A percentile compares a stretch with the other conserved stretches of the same genome.
These are phyloP conservation scores for Dinomys branickii DNA, from an alignment of 2,113 vertebrate species.

Conservation along the genomic window DNA sequence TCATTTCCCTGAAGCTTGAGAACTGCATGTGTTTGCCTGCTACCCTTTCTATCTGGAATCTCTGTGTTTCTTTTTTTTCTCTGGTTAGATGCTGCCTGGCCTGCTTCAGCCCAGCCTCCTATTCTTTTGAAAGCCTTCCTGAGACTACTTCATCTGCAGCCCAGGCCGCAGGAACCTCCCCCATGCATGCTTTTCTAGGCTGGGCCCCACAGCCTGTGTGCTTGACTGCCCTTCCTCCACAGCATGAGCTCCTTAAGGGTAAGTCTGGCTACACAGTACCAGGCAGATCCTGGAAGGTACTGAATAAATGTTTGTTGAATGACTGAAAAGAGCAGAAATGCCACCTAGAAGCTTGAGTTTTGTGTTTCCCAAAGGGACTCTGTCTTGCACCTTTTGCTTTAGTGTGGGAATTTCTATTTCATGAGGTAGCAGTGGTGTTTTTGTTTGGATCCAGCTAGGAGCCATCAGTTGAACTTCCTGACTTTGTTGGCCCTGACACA, in stretches of 20 bases:
- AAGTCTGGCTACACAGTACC: not conserved
- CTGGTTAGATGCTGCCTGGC: not conserved
- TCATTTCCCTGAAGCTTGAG: not conserved
- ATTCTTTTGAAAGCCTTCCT: not conserved
- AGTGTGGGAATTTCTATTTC: not conserved
- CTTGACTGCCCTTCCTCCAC: not conserved
- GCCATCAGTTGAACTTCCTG: constrained; percentile 69
- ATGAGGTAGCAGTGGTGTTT: not conserved
- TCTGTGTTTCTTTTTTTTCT: not conserved
- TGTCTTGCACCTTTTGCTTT: not conserved
- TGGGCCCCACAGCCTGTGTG: not conserved
- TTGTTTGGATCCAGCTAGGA: constrained; percentile 29
- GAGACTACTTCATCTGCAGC: not conserved
- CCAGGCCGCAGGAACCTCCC: not conserved
- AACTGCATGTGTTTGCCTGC: not conserved
- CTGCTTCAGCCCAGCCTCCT: not conserved
- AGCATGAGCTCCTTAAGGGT: not conserved
- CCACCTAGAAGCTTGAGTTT: not conserved
- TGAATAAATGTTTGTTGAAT: not conserved
- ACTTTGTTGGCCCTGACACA: constrained; percentile 58
- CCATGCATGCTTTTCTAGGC: not conserved
- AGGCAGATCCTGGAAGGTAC: not conserved
- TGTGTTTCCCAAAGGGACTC: not conserved
- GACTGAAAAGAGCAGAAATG: not conserved
- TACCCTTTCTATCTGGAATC: not conserved